Evolutionary conservation across 2,113 vertebrate genomes (phyloP).

Genomic region (Pterocles burchelli): DNA sequence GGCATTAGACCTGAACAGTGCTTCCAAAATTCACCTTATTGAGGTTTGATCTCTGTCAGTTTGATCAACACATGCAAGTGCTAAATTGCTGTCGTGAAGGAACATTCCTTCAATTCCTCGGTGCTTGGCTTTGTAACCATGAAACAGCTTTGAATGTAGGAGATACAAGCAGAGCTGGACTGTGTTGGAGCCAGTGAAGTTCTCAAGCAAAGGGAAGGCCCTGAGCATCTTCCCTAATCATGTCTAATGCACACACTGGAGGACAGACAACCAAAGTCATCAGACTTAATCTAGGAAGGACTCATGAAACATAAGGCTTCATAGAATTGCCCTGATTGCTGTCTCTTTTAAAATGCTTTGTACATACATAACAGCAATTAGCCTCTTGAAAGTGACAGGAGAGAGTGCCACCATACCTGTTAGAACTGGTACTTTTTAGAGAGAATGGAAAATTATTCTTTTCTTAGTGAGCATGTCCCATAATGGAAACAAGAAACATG

Average conservation of each 20-base stretch:
- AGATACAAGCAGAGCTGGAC: not conserved
- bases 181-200: not conserved
- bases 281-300: not conserved
- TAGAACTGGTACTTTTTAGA: not conserved
- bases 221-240: not conserved
- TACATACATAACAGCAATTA: not conserved
- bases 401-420: not conserved
- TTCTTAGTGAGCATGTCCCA: not conserved
- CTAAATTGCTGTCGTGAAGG: not conserved
- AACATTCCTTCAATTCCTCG: not conserved
- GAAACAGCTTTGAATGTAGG: not conserved
- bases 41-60: not conserved
- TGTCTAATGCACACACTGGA: not conserved
- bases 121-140: not conserved
- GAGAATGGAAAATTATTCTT: not conserved
- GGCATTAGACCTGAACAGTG: not conserved
- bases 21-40: not conserved
- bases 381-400: not conserved
- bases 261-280: not conserved
- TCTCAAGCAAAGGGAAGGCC: not conserved
- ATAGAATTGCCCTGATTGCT: not conserved
- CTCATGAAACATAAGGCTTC: not conserved
- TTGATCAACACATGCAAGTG: not conserved
- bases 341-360: not conserved
- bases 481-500: not conserved